phyloP scores from a whole-genome alignment of 2,888 invertebrate species.

The Macaria liturata region DNA sequence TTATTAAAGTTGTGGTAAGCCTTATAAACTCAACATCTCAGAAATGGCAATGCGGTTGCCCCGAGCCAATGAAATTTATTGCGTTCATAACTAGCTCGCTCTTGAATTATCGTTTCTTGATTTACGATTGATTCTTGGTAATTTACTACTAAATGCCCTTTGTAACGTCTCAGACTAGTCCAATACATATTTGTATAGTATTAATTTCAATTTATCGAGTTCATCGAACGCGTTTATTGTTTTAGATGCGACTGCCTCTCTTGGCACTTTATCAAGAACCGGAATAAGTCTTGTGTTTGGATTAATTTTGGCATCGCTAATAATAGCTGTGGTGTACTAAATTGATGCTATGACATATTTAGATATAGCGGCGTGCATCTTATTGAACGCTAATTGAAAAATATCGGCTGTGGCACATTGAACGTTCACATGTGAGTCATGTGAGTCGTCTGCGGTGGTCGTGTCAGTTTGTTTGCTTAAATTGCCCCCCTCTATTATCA shows the following conservation, averaged over 20 bases:
- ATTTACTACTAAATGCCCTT: conserved; percentile 40
- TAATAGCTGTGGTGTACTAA: conserved; percentile 26
- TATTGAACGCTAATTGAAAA: conserved; percentile 25
- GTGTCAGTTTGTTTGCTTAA: conserved; percentile 53
- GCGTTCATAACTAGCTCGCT: conserved; percentile 45
- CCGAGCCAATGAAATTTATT: conserved; percentile 44
- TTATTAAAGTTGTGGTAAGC: too few relatives aligned
- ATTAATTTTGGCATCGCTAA: conserved; percentile 41
- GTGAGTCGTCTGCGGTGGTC: conserved; percentile 45
- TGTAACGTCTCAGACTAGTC: conserved; percentile 26
- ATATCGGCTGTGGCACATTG: conserved; percentile 36
- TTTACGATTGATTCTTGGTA: conserved; percentile 38
- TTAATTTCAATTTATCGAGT: conserved; percentile 41
- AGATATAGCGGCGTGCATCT: background rate
- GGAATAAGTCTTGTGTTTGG: conserved; percentile 41
- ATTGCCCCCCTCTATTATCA: conserved; percentile 54
- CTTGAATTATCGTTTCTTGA: conserved; percentile 43
- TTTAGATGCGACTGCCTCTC: conserved; percentile 43
- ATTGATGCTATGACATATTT: conserved; percentile 17
- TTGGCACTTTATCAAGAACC: conserved; percentile 56
- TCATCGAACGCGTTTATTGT: conserved; percentile 53
- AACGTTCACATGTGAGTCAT: conserved; percentile 54
- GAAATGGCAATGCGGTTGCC: conserved; percentile 45
- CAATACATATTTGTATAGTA: conserved; percentile 8
- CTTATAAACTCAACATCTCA: conserved; percentile 24